A percentile compares a stretch with the other conserved stretches of the same genome.
Evolutionary conservation across 2,888 invertebrate genomes (phyloP).

Genomic region (Ormyrus labotus): DNA sequence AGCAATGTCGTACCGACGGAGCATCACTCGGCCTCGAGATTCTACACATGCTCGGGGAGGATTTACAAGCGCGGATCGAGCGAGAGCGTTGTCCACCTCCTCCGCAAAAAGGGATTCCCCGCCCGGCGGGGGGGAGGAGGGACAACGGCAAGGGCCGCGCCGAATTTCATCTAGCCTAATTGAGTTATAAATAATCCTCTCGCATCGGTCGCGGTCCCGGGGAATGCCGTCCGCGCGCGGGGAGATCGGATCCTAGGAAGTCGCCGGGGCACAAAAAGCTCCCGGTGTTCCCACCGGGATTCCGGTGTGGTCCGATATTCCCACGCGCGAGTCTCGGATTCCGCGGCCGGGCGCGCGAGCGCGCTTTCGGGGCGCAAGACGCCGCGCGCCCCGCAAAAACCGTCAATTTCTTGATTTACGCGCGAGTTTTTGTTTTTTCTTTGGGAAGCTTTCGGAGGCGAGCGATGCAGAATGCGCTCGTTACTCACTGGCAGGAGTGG

Average conservation of each 20-base stretch:
- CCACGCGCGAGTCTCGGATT: conserved; percentile 66
- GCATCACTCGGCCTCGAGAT: conserved; percentile 5
- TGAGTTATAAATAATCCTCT: conserved; percentile 58
- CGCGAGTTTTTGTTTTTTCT: conserved; percentile 45
- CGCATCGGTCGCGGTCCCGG: neutral
- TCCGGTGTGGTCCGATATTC: conserved; percentile 27
- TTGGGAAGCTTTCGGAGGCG: no score
- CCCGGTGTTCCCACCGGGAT: conserved; percentile 70
- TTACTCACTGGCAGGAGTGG: no score
- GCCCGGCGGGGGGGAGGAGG: neutral
- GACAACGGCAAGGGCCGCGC: neutral
- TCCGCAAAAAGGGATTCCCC: conserved; percentile 8
- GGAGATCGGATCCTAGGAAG: conserved; percentile 15
- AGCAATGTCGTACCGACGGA: no score
- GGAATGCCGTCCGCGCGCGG: conserved; percentile 8
- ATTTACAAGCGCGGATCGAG: conserved; percentile 25
- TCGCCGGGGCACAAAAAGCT: conserved; percentile 16
- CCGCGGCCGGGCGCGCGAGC: conserved; percentile 58
- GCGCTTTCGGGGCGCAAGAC: neutral
- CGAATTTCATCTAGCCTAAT: conserved; percentile 53
- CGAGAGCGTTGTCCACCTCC: no score
- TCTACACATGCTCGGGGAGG: conserved; percentile 38
- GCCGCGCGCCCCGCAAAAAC: conserved; percentile 66
- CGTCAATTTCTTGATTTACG: conserved; percentile 75
- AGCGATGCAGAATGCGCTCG: no score